Conservation (phyloP, 2,888 invertebrate species). For the Lasioglossum marginatum region DNA sequence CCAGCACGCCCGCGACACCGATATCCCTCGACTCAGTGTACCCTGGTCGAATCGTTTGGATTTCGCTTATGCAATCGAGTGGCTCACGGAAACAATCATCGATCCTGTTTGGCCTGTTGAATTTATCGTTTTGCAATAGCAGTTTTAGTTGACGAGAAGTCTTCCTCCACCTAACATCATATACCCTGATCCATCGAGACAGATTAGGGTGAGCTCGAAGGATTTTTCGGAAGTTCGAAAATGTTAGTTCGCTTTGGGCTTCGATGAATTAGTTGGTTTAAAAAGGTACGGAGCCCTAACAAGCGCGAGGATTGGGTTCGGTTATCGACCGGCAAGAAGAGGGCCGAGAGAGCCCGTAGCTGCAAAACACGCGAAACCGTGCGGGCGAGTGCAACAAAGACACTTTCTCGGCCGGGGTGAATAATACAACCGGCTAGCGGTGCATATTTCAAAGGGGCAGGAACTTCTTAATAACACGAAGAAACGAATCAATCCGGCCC, state of each 20-base stretch:
- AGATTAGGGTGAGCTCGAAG: not conserved
- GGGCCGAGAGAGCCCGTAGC: not conserved
- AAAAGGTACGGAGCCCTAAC: not conserved
- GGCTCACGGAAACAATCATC: not conserved
- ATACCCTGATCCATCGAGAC: not conserved
- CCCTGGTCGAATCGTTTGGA: not conserved
- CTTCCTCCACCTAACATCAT: not conserved
- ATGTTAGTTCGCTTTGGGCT: not conserved
- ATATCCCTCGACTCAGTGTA: not conserved
- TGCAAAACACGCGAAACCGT: not conserved
- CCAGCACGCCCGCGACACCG: not conserved
- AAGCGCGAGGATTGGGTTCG: not conserved
- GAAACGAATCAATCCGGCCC: slow-evolving; percentile 55
- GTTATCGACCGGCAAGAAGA: slow-evolving; percentile 4
- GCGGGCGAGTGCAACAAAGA: slow-evolving; percentile 12
- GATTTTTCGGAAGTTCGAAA: not conserved
- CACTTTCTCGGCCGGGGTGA: slow-evolving; percentile 17
- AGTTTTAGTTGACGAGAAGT: not conserved
- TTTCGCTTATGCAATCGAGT: not conserved
- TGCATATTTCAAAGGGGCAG: slow-evolving; percentile 43
- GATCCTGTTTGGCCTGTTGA: not conserved
- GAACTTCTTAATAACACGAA: slow-evolving; percentile 52
- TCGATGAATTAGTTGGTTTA: not conserved
- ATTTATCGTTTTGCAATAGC: not conserved
- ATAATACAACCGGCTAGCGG: slow-evolving; percentile 37